These are phyloP conservation scores for Anisognathus igniventris DNA, from an alignment of 2,797 vertebrate species.

Conservation along the genomic window DNA sequence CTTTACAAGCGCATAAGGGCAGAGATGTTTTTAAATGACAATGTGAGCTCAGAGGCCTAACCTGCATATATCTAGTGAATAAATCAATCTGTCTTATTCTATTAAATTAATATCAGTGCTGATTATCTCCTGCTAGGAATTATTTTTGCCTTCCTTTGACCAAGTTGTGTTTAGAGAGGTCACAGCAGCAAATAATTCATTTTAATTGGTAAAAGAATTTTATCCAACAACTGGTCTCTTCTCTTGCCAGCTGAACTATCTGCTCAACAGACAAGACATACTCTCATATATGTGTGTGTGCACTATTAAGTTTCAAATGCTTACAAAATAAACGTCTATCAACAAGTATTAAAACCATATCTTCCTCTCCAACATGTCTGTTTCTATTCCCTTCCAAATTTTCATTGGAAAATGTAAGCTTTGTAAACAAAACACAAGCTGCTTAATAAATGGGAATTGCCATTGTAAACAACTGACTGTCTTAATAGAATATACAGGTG, in stretches of 20 bases:
- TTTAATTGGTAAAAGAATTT: conserved; percentile 27
- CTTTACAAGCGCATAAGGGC: not conserved
- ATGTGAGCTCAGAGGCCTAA: not conserved
- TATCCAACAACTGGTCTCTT: not conserved
- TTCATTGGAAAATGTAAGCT: not conserved
- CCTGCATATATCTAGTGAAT: not conserved
- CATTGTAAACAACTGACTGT: not conserved
- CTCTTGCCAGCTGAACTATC: not conserved
- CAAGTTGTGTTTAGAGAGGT: not conserved
- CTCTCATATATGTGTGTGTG: not conserved
- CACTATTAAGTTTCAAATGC: not conserved
- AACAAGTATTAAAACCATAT: not conserved
- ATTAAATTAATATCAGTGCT: conserved; percentile 15
- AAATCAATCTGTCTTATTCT: conserved; percentile 36
- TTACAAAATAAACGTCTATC: conserved; percentile 27
- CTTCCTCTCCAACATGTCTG: not conserved
- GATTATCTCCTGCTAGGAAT: conserved; percentile 1
- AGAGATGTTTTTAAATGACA: not conserved
- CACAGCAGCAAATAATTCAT: not conserved
- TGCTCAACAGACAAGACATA: not conserved
- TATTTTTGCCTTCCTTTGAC: not conserved
- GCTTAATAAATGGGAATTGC: conserved; percentile 35
- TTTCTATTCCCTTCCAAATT: not conserved
- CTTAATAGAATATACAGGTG: not conserved
- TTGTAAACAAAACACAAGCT: not conserved